Percentiles rank a stretch among this genome's conserved stretches.
Conservation (phyloP, 2,797 vertebrate genomes). For the Microctenopoma lineatum region DNA sequence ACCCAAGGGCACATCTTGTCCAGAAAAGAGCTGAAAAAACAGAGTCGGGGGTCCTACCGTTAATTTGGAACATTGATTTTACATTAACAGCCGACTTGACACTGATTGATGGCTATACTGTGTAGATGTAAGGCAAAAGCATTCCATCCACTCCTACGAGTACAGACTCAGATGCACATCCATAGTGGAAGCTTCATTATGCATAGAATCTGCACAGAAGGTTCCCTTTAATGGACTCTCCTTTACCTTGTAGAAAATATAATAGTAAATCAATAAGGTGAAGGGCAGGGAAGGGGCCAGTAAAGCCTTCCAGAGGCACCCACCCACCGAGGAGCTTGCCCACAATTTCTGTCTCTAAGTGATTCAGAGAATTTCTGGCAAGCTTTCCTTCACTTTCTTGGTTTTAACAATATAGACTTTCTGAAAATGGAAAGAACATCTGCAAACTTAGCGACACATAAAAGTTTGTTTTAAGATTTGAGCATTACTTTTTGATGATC, state of each 20-base stretch:
- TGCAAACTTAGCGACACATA: not conserved
- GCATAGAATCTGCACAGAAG: conserved; percentile 70
- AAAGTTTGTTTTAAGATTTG: not conserved
- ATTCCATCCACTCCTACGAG: conserved; percentile 46
- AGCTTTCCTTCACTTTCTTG: not conserved
- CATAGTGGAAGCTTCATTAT: conserved; percentile 74
- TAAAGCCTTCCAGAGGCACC: conserved; percentile 48
- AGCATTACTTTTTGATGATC: not conserved
- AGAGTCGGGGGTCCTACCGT: conserved; percentile 70
- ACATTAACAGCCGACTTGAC: conserved; percentile 79
- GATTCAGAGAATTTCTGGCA: too few species aligned
- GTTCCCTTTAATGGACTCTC: conserved; percentile 83
- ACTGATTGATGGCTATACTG: conserved; percentile 76
- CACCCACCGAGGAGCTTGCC: conserved; percentile 60
- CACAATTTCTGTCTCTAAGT: conserved; percentile 22
- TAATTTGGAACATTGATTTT: conserved; percentile 86
- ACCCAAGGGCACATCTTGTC: conserved; percentile 70
- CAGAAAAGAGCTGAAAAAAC: conserved; percentile 59
- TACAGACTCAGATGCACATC: conserved; percentile 24
- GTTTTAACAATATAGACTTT: not conserved
- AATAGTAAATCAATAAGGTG: conserved; percentile 86
- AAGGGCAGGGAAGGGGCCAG: conserved; percentile 77
- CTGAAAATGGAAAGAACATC: not conserved
- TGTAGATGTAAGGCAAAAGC: conserved; percentile 76
- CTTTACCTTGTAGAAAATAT: conserved; percentile 78